Base-by-base conservation (phyloP, 2,113 vertebrate genomes). In the Corvus cornix region DNA sequence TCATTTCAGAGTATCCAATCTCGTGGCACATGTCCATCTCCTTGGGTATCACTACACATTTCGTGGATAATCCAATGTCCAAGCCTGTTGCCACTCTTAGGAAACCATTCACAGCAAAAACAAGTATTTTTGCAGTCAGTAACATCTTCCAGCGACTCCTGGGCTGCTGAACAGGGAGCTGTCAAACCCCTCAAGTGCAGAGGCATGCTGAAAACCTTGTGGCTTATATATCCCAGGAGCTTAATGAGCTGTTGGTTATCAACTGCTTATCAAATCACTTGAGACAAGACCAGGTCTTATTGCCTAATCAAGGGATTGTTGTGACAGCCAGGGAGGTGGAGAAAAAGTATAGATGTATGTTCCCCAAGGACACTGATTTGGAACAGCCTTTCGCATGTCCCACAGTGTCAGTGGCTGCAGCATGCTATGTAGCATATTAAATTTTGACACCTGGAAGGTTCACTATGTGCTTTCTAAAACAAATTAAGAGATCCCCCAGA, bases 1-100 rank as follows among this genome's bases (percentile, higher is more conserved):
- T 97, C 99, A 99, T 99, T 97, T 99, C 99, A 0, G 98, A 98
- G 92, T 99, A 99, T 46, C 98, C 98, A 13, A 98, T 97, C 14
- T 98, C 97, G 67, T 98, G 97, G 96, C 99, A 99, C 80, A 99
- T 97, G 58, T 87, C 97, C 98, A 99, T 98, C 95, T 99, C 98
- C 90, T 96, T 96, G 18, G 99, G 99, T 79, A 99, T 98, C 51
- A 96, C 22, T 21, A 99, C 98, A 20, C 99, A 99, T 74, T 98
- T 99, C 0, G 99, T 99, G 49, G 99, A 98, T 98, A 99, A 98
- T 67, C 98, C 98, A 91, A 99, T 92, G 96, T 99, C 98, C 55
- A 99, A 98, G 19, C 98, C 97, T 46, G 82, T 60, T 33, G 76
- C 58, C 12, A 86, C 56, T 39, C 81, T 64, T 11, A 96, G 68